These are phyloP conservation scores for Oenanthe oenanthe DNA, from an alignment of 2,113 vertebrate species.

Conservation along the genomic window DNA sequence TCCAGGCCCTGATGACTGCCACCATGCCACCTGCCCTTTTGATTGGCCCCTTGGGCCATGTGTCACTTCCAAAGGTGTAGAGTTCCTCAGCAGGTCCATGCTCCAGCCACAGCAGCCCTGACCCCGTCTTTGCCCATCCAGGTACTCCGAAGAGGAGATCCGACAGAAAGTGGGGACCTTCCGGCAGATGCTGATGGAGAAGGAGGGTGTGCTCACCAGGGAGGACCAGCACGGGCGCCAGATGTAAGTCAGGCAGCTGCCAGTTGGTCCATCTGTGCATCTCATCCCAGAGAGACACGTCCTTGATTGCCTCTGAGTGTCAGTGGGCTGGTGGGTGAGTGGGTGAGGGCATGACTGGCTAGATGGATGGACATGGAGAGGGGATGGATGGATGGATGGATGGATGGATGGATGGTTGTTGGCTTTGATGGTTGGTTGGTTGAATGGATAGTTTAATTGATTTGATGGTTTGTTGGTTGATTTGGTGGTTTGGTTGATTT, in stretches of 20 bases:
- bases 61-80: neutral
- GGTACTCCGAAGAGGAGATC: conserved; percentile 95
- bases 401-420: neutral
- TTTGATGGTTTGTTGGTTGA: neutral
- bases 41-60: rapidly evolving
- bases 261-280: rapidly evolving
- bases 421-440: neutral
- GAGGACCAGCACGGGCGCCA: conserved; percentile 88
- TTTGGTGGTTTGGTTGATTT: neutral
- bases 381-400: neutral
- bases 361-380: neutral
- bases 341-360: neutral
- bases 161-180: conserved; percentile 96
- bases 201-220: conserved; percentile 95
- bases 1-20: neutral
- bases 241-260: conserved; percentile 81
- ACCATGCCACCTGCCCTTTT: neutral
- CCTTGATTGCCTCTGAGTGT: neutral
- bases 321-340: rapidly evolving
- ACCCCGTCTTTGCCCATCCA: conserved; percentile 10
- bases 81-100: neutral
- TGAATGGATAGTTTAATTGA: neutral
- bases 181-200: conserved; percentile 99
- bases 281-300: neutral
- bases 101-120: neutral